A percentile compares a stretch with the other conserved stretches of the same genome.
These are phyloP conservation scores for Tympanoctomys barrerae DNA, from an alignment of 2,797 vertebrate species.

Conservation along the genomic window DNA sequence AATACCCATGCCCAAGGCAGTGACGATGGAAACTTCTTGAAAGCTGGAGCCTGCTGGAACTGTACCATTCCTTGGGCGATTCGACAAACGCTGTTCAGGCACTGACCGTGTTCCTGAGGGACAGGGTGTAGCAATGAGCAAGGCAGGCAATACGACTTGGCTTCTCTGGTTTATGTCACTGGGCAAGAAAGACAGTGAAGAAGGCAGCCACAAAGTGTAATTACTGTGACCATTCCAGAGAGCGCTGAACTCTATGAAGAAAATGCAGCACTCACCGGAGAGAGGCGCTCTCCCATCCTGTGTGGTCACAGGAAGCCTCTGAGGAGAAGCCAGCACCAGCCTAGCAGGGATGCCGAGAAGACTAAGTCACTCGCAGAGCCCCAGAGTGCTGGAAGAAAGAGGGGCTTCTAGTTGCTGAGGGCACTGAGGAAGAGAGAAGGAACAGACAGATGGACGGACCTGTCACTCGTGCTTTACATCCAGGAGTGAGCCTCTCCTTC, in stretches of 20 bases:
- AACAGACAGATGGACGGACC: not conserved
- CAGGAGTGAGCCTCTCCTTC: not conserved
- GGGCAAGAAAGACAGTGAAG: not conserved
- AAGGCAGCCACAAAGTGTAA: no score
- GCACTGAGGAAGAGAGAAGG: not conserved
- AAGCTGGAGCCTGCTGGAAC: not conserved
- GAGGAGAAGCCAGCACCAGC: not conserved
- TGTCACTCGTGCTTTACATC: not conserved
- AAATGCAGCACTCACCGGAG: not conserved
- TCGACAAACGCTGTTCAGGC: not conserved
- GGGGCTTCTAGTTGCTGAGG: not conserved
- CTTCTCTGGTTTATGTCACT: accelerated
- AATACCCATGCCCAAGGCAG: not conserved
- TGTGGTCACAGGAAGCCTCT: not conserved
- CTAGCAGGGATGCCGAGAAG: not conserved
- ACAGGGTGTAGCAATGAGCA: not conserved
- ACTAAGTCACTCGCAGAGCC: not conserved
- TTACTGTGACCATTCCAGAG: not conserved
- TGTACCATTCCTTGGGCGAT: not conserved
- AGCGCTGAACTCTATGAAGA: not conserved
- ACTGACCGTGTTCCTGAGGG: not conserved
- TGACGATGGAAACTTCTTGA: not conserved
- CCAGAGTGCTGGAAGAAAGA: not conserved
- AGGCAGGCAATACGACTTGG: not conserved
- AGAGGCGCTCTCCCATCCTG: no score